Percentiles rank a stretch among this genome's conserved stretches.
Conservation (phyloP, 37 sponge, comb jelly and placozoan genomes). For the Spongia lamella region DNA sequence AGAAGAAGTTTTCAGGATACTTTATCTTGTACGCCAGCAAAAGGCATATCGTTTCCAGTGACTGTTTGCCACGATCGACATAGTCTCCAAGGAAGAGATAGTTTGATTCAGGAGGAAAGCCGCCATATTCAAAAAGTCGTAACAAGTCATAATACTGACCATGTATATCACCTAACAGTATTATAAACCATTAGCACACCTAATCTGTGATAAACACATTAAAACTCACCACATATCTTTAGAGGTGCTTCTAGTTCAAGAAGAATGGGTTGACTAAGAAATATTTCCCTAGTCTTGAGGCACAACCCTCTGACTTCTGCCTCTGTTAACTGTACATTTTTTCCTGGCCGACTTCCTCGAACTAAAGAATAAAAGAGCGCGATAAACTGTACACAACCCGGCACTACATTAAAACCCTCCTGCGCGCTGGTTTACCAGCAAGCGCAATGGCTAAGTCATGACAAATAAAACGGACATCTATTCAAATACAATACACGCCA, state of each 20-base stretch:
- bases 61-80: slow-evolving; percentile 94
- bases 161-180: slow-evolving; percentile 84
- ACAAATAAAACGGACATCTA: neutral
- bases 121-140: slow-evolving; percentile 93
- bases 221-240: slow-evolving; percentile 86
- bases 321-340: slow-evolving; percentile 90
- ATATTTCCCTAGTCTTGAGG: slow-evolving; percentile 86
- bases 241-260: slow-evolving; percentile 91
- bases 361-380: slow-evolving; percentile 31
- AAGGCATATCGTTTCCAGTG: slow-evolving; percentile 95
- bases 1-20: slow-evolving; percentile 99
- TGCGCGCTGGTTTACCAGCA: neutral
- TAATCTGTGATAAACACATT: too few species aligned
- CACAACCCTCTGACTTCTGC: slow-evolving; percentile 83
- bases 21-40: slow-evolving; percentile 98
- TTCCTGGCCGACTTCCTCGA: slow-evolving; percentile 87
- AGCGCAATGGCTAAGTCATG: neutral
- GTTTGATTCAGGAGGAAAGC: slow-evolving; percentile 94
- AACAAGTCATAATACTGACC: slow-evolving; percentile 95
- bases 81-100: slow-evolving; percentile 95
- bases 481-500: neutral
- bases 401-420: neutral
- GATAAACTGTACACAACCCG: neutral
- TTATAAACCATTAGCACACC: too few species aligned
- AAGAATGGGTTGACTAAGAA: slow-evolving; percentile 90